A percentile compares a stretch with the other conserved stretches of the same genome.
Evolutionary conservation across 2,113 vertebrate genomes (phyloP).

Genomic region (Acrocephalus kingi): DNA sequence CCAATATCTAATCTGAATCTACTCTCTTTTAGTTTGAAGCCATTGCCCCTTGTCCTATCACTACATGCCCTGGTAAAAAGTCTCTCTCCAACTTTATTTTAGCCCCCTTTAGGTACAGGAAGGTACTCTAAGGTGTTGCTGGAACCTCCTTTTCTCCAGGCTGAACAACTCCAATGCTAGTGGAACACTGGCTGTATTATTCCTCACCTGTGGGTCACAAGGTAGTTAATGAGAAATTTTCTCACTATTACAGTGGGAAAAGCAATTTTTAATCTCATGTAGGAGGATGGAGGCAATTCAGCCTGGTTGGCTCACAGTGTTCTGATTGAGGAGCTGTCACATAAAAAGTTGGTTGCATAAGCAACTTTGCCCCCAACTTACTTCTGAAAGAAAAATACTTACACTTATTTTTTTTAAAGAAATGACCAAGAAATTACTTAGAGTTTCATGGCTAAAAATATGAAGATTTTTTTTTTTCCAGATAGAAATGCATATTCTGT

Average conservation of each 20-base stretch:
- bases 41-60: not conserved
- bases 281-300: not conserved
- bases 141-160: not conserved
- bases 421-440: not conserved
- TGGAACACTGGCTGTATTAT: not conserved
- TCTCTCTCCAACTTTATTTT: not conserved
- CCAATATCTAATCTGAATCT: not conserved
- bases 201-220: not conserved
- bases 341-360: not conserved
- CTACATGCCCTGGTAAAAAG: not conserved
- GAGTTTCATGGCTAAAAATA: not conserved
- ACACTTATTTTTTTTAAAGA: not conserved
- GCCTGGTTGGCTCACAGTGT: not conserved
- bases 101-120: not conserved
- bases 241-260: not conserved
- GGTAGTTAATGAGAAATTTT: not conserved
- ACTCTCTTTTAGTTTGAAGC: not conserved
- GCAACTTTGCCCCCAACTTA: not conserved
- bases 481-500: not conserved
- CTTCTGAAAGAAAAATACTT: not conserved
- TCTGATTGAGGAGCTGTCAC: not conserved
- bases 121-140: not conserved
- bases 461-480: not conserved
- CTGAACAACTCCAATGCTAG: not conserved
- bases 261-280: not conserved